Percentiles rank a stretch among this genome's conserved stretches.
These are phyloP conservation scores for Musca vetustissima DNA, from an alignment of 1,140 invertebrate genomes.

Conservation along the genomic window DNA sequence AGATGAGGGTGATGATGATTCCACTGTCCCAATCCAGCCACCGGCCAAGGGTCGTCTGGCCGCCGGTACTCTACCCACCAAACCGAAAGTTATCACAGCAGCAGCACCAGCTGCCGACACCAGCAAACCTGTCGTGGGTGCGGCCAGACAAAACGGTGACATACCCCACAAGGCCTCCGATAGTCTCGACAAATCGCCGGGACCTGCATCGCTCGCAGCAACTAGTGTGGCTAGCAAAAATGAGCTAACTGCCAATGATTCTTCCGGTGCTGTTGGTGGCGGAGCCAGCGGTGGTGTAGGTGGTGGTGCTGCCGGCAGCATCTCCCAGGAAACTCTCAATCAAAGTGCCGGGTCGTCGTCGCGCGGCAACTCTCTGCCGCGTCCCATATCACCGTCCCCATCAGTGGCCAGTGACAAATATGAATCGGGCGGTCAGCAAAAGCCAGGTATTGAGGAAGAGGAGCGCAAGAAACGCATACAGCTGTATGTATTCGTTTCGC, in stretches of 20 bases:
- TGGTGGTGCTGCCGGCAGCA: constrained; percentile 60
- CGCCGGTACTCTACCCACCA: constrained; percentile 17
- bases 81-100: constrained; percentile 12
- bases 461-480: constrained; percentile 91
- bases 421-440: constrained; percentile 31
- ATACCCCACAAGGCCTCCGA: constrained; percentile 23
- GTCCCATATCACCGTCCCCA: constrained; percentile 81
- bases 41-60: constrained; percentile 36
- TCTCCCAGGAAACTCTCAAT: constrained; percentile 66
- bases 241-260: constrained; percentile 10
- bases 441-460: constrained; percentile 87
- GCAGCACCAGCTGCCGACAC: background rate
- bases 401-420: constrained; percentile 79
- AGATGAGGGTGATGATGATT: constrained; percentile 84
- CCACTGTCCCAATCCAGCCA: constrained; percentile 55
- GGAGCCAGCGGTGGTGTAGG: background rate
- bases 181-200: background rate
- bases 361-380: constrained; percentile 66
- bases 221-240: background rate
- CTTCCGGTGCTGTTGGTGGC: background rate
- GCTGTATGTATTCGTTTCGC: constrained; percentile 96
- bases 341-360: constrained; percentile 59
- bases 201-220: background rate
- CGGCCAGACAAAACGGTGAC: constrained; percentile 35
- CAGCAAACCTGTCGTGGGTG: background rate